These are phyloP conservation scores for Chelonus insularis DNA, from an alignment of 1,140 invertebrate species.

Conservation along the genomic window DNA sequence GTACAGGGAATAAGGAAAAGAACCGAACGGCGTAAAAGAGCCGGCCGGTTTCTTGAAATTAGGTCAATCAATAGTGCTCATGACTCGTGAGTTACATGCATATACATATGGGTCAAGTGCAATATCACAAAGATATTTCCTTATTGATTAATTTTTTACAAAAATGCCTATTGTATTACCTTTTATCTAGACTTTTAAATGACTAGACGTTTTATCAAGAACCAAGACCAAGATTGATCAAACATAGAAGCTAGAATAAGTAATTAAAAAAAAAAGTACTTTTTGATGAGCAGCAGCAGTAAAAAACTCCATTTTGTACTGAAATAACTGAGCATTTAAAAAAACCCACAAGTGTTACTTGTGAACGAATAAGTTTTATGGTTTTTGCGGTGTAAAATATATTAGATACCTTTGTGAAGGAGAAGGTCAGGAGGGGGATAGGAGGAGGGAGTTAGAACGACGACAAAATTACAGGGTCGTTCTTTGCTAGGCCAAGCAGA, in stretches of 20 bases:
- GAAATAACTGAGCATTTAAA: too few relatives aligned
- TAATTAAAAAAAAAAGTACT: too few relatives aligned
- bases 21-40: constrained; percentile 28
- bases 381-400: background rate
- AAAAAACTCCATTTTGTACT: too few relatives aligned
- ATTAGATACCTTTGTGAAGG: background rate
- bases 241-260: too few relatives aligned
- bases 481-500: constrained; percentile 51
- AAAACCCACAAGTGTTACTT: too few relatives aligned
- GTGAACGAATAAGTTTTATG: background rate
- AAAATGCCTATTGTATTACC: background rate
- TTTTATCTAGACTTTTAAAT: too few relatives aligned
- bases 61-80: constrained; percentile 53
- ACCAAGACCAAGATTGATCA: too few relatives aligned
- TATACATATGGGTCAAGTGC: constrained; percentile 55
- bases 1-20: constrained; percentile 21
- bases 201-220: too few relatives aligned
- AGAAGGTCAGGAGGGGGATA: constrained; percentile 14
- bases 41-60: constrained; percentile 42
- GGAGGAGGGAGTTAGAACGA: constrained; percentile 24
- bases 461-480: constrained; percentile 47
- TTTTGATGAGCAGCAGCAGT: too few relatives aligned
- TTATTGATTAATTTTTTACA: background rate
- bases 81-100: background rate
- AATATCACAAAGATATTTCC: constrained; percentile 36